Percentiles rank a stretch among this genome's conserved stretches.
phyloP scores from a whole-genome alignment of 2,888 invertebrate species.

The Drosophila leonis region DNA sequence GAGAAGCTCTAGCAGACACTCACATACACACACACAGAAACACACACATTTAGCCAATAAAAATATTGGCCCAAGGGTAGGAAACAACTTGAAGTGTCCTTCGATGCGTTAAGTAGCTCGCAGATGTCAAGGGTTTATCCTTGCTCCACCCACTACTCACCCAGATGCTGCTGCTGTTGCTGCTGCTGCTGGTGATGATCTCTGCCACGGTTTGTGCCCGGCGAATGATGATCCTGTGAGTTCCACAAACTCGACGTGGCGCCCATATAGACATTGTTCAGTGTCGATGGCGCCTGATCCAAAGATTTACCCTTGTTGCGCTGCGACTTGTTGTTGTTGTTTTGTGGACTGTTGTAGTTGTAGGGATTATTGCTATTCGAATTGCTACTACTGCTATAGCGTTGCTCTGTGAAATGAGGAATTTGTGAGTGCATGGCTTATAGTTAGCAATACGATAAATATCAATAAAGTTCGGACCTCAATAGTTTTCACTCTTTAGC shows the following conservation, averaged over 20 bases:
- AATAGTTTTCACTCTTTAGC: too few species aligned
- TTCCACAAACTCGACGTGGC: constrained; percentile 85
- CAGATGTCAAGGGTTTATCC: constrained; percentile 23
- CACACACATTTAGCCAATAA: constrained; percentile 47
- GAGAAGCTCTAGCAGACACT: constrained; percentile 35
- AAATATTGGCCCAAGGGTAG: constrained; percentile 49
- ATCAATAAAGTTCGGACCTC: not conserved
- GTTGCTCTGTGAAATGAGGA: constrained; percentile 64
- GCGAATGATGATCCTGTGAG: constrained; percentile 81
- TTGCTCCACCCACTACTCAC: constrained; percentile 66
- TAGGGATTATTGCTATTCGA: constrained; percentile 75
- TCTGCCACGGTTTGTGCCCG: constrained; percentile 59
- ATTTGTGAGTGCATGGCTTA: not conserved
- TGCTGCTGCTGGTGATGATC: constrained; percentile 77
- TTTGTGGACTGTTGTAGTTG: constrained; percentile 57
- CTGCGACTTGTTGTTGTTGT: constrained; percentile 77
- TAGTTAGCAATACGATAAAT: not conserved
- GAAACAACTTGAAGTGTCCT: constrained; percentile 47
- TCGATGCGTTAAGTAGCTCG: constrained; percentile 41
- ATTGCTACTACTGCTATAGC: constrained; percentile 78
- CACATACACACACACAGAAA: not conserved
- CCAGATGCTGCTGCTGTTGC: constrained; percentile 54
- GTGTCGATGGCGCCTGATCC: constrained; percentile 77
- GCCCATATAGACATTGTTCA: constrained; percentile 84
- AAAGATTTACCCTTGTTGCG: constrained; percentile 77